Percentiles rank a stretch among this genome's conserved stretches.
Evolutionary conservation across 1,140 invertebrate species (phyloP).

Genomic region (Frieseomelitta varia): DNA sequence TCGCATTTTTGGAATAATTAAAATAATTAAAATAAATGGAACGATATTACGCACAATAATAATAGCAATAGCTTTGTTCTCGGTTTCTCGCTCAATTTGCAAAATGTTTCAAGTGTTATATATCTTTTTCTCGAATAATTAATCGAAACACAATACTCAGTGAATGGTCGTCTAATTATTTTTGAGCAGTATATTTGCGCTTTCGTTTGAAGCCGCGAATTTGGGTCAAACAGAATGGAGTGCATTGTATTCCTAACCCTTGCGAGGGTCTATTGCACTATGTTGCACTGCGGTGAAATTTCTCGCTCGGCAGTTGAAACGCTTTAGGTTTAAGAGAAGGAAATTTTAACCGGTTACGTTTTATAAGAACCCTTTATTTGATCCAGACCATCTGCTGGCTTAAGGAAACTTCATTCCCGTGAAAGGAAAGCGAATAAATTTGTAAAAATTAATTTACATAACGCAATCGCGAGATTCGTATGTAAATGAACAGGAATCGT

Average conservation of each 20-base stretch:
- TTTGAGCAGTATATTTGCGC: background rate
- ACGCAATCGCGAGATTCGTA: background rate
- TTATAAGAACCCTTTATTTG: background rate
- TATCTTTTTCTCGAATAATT: background rate
- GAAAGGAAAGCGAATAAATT: background rate
- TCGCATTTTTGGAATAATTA: too few relatives aligned
- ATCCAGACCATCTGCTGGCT: background rate
- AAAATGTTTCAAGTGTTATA: background rate
- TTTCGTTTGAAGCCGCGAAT: constrained; percentile 12
- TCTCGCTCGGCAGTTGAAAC: background rate
- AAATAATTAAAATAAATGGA: too few relatives aligned
- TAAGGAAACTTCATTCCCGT: background rate
- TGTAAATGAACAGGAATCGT: background rate
- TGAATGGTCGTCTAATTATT: constrained; percentile 14
- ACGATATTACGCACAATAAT: too few relatives aligned
- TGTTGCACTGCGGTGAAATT: constrained; percentile 18
- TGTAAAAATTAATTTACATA: background rate
- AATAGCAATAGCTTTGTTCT: too few relatives aligned
- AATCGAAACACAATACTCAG: too few relatives aligned
- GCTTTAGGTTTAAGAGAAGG: background rate
- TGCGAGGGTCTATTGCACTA: background rate
- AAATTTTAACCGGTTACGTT: background rate
- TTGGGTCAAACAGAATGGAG: constrained; percentile 20
- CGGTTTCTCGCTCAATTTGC: too few relatives aligned
- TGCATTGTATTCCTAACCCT: constrained; percentile 18